Evolutionary conservation across 2,113 vertebrate genomes (phyloP).

Genomic region (Prietella phreatophila): DNA sequence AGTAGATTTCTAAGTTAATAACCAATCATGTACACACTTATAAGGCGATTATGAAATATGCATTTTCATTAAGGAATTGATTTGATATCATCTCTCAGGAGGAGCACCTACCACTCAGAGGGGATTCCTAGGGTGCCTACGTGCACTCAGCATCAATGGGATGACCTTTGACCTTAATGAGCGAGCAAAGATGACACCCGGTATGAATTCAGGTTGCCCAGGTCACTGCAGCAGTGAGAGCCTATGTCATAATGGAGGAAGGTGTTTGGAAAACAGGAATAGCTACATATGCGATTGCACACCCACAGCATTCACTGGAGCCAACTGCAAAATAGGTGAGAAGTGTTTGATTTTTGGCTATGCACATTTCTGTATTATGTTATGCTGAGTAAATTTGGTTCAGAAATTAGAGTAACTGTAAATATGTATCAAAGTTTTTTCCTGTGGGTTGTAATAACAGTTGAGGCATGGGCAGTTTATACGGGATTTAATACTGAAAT

Average conservation of each 20-base stretch:
- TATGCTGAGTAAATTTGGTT: not conserved
- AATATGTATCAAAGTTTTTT: not conserved
- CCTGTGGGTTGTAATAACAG: not conserved
- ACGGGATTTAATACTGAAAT: not conserved
- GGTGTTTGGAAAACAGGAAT: slow-evolving; percentile 80
- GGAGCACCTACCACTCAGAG: slow-evolving; percentile 79
- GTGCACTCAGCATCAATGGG: slow-evolving; percentile 80
- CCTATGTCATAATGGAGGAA: slow-evolving; percentile 80
- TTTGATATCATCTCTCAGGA: slow-evolving; percentile 62
- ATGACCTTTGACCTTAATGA: slow-evolving; percentile 82
- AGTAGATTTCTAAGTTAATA: not conserved
- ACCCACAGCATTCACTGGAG: slow-evolving; percentile 79
- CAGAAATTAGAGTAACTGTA: not conserved
- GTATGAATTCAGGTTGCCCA: slow-evolving; percentile 80
- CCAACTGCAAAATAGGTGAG: slow-evolving; percentile 81
- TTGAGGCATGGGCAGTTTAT: not conserved
- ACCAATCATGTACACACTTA: not conserved
- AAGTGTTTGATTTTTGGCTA: not conserved
- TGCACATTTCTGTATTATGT: not conserved
- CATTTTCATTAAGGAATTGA: not conserved
- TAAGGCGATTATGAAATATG: not conserved
- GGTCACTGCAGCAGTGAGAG: slow-evolving; percentile 84
- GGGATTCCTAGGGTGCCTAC: slow-evolving; percentile 82
- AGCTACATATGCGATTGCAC: slow-evolving; percentile 84
- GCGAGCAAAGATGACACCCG: slow-evolving; percentile 76